Base-by-base conservation (phyloP, 2,113 vertebrate genomes). In the Oncorhynchus gorbuscha region DNA sequence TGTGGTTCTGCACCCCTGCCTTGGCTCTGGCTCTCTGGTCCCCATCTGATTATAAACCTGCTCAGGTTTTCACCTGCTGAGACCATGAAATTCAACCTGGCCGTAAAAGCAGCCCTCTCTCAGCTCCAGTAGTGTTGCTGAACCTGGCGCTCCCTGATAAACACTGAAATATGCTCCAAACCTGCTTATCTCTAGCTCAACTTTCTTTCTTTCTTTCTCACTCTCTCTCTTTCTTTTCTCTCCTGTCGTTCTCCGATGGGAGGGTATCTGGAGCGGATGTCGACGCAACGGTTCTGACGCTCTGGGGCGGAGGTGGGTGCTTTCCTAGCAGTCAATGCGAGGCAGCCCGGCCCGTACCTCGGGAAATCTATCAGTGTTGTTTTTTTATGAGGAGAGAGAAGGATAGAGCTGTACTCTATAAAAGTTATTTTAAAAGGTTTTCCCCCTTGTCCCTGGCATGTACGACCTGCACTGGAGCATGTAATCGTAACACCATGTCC, bases 401-500 rank as follows among this genome's bases (percentile, higher is more conserved):
- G 87, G 89, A 93, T 84, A 82, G 89, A 94, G 87, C 84, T 91
- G 88, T 86, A 88, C 78, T 94, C 77, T 88, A 89, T 93, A 93
- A 92, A 94, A 93, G 86, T 83, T 85, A 85, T 92, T 93, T 91
- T 89, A 92, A 93, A 93, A 91, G 89, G 76, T 89, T 49, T 22
- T 65, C 64, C 80, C 83, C 95, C 91, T 85, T 92, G 87, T 89
- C 93, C 90, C 90, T 68, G 87, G 89, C 90, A 93, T 93, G 92
- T 88, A 87, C 80, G 85, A 88, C 84, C 81, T 87, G 93, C 88
- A 80, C 89, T 83, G 85, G 86, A 93, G 93, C 93, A 89, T 95
- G 91, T 96, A 95, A 97, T 95, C 90, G 91, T 92, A 94, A 93
- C 93, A 95, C 94, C 94, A 93, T 95, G 93, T 95, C 94, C 90